Conservation (phyloP, 2,888 invertebrate species). For the Eupithecia subumbrata region DNA sequence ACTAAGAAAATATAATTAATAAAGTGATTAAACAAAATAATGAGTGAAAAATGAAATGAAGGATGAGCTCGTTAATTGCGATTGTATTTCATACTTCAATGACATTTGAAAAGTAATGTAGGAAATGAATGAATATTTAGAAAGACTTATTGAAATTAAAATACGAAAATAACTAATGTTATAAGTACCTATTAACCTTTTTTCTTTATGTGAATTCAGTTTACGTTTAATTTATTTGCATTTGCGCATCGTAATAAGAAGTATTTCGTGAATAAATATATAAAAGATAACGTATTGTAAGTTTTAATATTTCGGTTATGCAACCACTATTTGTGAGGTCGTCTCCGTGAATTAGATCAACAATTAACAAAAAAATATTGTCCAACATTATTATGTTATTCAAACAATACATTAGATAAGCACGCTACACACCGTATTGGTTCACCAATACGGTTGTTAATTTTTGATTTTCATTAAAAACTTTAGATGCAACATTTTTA, state of each 20-base stretch:
- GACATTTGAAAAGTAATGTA: constrained; percentile 81
- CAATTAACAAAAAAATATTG: no score
- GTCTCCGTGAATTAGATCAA: constrained; percentile 25
- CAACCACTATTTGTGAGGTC: constrained; percentile 11
- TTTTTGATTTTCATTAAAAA: not conserved
- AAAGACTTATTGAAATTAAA: constrained; percentile 83
- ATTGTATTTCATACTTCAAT: constrained; percentile 83
- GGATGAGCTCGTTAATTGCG: constrained; percentile 80
- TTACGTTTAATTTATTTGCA: constrained; percentile 46
- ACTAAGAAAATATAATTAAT: constrained; percentile 84
- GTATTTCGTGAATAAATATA: constrained; percentile 48
- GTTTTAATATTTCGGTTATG: not conserved
- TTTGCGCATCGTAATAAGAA: constrained; percentile 17
- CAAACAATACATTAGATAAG: not conserved
- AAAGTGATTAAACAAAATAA: constrained; percentile 82
- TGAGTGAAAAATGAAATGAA: constrained; percentile 79
- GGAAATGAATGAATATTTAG: constrained; percentile 83
- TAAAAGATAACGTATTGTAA: constrained; percentile 7
- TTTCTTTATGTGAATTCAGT: constrained; percentile 64
- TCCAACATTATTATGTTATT: not conserved
- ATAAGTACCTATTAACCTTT: constrained; percentile 73
- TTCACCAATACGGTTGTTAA: not conserved
- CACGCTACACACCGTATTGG: not conserved
- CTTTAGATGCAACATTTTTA: not conserved
- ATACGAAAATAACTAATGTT: constrained; percentile 82